These are phyloP conservation scores for Microcaecilia unicolor DNA, from an alignment of 2,797 vertebrate genomes.

Conservation along the genomic window DNA sequence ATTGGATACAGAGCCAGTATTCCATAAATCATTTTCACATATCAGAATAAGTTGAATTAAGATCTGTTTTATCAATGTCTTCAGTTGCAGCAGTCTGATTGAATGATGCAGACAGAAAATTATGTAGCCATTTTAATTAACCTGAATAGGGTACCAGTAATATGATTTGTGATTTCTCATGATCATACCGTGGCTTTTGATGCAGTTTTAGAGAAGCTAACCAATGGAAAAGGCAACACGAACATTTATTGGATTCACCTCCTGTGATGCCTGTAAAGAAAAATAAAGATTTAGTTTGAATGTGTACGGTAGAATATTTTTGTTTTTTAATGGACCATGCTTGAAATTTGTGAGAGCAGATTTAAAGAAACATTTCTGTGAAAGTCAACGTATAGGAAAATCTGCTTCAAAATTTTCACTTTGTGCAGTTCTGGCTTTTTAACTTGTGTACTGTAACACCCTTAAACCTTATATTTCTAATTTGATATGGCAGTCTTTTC, in stretches of 20 bases:
- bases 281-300: conserved; percentile 28
- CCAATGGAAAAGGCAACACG: conserved; percentile 19
- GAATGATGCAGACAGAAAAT: conserved; percentile 7
- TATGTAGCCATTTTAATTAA: conserved; percentile 19
- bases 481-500: conserved; percentile 50
- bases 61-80: not conserved
- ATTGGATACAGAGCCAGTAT: no score
- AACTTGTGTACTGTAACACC: conserved; percentile 63
- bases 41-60: conserved; percentile 1
- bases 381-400: conserved; percentile 57
- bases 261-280: conserved; percentile 11
- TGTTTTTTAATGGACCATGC: conserved; percentile 13
- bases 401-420: conserved; percentile 46
- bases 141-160: conserved; percentile 26
- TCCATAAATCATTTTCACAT: no score
- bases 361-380: conserved; percentile 37
- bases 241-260: conserved; percentile 20
- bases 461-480: conserved; percentile 51
- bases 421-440: conserved; percentile 60
- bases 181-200: conserved; percentile 21
- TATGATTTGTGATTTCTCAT: conserved; percentile 12
- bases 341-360: conserved; percentile 28
- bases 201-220: conserved; percentile 23
- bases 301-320: conserved; percentile 36
- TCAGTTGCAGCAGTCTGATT: conserved; percentile 16